A percentile compares a stretch with the other conserved stretches of the same genome.
Conservation (phyloP, 1,140 invertebrate genomes). For the Drosophila paulistorum region DNA sequence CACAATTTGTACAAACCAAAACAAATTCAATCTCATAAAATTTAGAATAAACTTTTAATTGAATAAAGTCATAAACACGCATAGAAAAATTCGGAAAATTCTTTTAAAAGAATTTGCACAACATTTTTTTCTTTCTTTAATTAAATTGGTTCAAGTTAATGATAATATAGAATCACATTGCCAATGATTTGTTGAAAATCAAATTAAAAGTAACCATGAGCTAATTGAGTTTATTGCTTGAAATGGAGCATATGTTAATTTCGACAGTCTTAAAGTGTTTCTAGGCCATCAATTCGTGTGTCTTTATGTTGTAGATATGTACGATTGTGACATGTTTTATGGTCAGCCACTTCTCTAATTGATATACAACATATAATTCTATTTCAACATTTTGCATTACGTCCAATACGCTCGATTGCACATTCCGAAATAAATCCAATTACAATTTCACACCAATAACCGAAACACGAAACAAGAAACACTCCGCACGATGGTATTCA, state of each 20-base stretch:
- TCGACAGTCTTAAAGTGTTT: conserved; percentile 1
- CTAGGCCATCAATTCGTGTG: conserved; percentile 1
- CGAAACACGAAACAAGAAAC: conserved; percentile 1
- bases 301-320: neutral
- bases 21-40: too few relatives aligned
- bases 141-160: too few relatives aligned
- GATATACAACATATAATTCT: conserved; percentile 46
- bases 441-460: conserved; percentile 65
- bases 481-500: neutral
- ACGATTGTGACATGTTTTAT: conserved; percentile 58
- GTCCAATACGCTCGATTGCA: conserved; percentile 61
- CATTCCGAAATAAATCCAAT: conserved; percentile 65
- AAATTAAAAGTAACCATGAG: neutral
- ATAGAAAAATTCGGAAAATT: neutral
- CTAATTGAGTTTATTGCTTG: conserved; percentile 2
- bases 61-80: too few relatives aligned
- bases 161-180: neutral
- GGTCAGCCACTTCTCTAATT: conserved; percentile 55
- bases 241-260: conserved; percentile 10
- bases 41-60: too few relatives aligned
- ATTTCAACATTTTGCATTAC: conserved; percentile 61
- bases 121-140: too few relatives aligned
- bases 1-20: too few relatives aligned
- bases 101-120: neutral
- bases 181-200: neutral